Evolutionary conservation across 2,797 vertebrate genomes (phyloP), one percentile per base, ranked within the genome.

Genomic region (Cynopterus sphinx): DNA sequence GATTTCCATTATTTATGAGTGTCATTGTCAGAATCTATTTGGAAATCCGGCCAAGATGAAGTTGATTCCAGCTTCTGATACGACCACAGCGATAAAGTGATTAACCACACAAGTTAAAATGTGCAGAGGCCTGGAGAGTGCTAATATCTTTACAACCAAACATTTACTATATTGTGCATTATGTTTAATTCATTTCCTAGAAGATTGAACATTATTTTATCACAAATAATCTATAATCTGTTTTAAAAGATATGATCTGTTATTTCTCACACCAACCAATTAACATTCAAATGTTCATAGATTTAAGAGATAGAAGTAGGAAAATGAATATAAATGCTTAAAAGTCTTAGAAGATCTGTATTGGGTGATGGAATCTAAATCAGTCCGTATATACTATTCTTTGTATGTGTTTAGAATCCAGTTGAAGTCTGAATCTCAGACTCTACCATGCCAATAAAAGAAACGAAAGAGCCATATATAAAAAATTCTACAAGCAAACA

Each of bases 1-100:
- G 81, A 94, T 98, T 98, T 98, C 97, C 96, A 97, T 98, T 98
- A 97, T 98, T 98, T 98, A 97, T 97, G 95, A 90, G 94, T 97
- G 95, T 98, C 91, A 71, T 96, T 98, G 97, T 98, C 97, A 95
- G 96, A 98, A 97, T 96, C 95, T 81, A 97, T 98, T 98, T 98
- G 87, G 90, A 92, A 96, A 98, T 97, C 94, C 97, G 89, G 89
- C 95, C 39, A 22, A 0, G 0, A 97, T 97, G 97, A 97, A 97
- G 96, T 95, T 96, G 98, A 95, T 3, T 94, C 90, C 49, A 91
- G 86, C 91, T 96, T 78, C 96, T 97, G 73, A 95, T 97, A 83
- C 84, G 97, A 97, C 96, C 26, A 5, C 91, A 97, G 92, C 94
- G 98, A 96, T 98, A 94, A 98, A 97, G 96, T 96, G 96, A 97